Conservation (phyloP, 2,113 vertebrate genomes). For the Crotalus viridis region DNA sequence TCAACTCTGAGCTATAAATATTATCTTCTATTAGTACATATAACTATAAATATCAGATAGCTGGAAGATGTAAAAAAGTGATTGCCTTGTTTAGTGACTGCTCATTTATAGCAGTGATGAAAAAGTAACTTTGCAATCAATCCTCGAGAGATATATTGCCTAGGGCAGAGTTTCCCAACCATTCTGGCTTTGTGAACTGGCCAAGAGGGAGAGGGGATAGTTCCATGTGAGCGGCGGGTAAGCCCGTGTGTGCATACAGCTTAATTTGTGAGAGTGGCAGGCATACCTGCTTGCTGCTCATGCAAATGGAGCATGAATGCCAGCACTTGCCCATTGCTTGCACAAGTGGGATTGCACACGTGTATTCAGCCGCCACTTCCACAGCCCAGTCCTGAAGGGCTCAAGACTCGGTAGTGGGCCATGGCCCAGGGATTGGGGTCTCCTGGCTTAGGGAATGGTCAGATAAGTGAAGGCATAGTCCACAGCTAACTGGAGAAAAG, state of each 20-base stretch:
- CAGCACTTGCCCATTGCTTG: neutral
- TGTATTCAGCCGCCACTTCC: neutral
- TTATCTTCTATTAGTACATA: neutral
- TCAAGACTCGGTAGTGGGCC: neutral
- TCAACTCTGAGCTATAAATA: neutral
- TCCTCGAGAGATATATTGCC: neutral
- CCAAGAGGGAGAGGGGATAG: neutral
- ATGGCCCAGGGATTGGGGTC: neutral
- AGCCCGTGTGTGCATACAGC: neutral
- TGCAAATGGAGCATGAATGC: neutral
- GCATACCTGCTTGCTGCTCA: neutral
- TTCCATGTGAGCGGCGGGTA: neutral
- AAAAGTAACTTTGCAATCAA: neutral
- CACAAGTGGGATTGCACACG: neutral
- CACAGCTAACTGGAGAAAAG: neutral
- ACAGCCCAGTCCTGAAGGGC: neutral
- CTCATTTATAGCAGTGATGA: neutral
- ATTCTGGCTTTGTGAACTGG: neutral
- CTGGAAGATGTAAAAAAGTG: neutral
- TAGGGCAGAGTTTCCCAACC: neutral
- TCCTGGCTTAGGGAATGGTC: neutral
- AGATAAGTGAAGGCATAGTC: neutral
- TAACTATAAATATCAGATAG: neutral
- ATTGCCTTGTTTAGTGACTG: neutral
- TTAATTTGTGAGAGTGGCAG: too few relatives aligned